Evolutionary conservation across 2,888 invertebrate species (phyloP).

Genomic region (Nomada lathburiana): DNA sequence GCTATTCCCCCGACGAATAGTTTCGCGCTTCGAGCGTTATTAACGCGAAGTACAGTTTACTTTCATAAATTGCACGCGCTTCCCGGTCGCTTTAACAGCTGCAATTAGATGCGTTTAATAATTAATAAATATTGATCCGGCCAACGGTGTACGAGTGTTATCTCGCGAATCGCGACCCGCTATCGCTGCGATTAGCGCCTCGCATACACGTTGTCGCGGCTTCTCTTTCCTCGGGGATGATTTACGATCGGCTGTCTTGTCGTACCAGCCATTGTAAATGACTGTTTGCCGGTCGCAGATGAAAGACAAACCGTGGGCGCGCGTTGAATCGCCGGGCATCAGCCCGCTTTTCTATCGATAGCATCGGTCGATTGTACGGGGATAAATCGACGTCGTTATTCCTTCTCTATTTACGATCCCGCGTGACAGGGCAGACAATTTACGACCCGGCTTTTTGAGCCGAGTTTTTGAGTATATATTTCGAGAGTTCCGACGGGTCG

Average conservation of each 20-base stretch:
- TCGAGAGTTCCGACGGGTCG: no score
- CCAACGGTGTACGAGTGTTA: constrained; percentile 31
- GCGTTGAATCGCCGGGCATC: constrained; percentile 8
- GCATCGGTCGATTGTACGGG: background rate
- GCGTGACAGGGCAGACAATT: background rate
- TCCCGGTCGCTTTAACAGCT: background rate
- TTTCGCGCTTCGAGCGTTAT: background rate
- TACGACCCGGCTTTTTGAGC: background rate
- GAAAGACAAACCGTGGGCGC: constrained; percentile 15
- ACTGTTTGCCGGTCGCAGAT: constrained; percentile 19
- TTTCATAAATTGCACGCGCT: no score
- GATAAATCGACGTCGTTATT: constrained; percentile 13
- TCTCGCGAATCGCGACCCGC: constrained; percentile 19
- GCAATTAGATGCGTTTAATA: constrained; percentile 12
- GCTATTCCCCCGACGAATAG: background rate
- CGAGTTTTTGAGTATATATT: no score
- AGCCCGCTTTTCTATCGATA: constrained; percentile 21
- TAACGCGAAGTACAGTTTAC: no score
- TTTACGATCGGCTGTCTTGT: constrained; percentile 42
- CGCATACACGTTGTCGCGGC: constrained; percentile 27
- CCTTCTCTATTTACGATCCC: background rate
- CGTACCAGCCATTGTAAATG: constrained; percentile 30
- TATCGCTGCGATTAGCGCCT: constrained; percentile 49
- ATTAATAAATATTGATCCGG: constrained; percentile 59
- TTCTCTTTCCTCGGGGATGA: constrained; percentile 44